Conservation (phyloP, 2,888 invertebrate genomes). For the Ectemnius cavifrons region DNA sequence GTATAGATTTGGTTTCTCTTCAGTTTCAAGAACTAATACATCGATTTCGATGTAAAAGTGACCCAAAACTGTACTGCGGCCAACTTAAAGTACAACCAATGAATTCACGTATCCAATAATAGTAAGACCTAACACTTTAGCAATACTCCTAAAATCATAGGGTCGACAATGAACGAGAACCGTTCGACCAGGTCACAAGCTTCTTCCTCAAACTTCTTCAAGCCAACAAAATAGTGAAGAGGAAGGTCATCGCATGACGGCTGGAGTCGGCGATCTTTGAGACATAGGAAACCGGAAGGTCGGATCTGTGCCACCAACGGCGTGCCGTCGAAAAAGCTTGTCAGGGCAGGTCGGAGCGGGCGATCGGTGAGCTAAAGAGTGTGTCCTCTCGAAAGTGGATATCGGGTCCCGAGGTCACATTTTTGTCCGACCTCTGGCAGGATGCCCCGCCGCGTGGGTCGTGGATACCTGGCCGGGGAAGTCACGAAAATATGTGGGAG, state of each 20-base stretch:
- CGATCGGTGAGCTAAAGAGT: conserved; percentile 8
- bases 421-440: conserved; percentile 35
- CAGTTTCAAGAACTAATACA: no score
- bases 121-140: no score
- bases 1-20: no score
- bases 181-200: no score
- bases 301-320: conserved; percentile 29
- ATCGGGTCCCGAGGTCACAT: conserved; percentile 27
- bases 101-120: no score
- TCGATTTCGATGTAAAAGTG: no score
- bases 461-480: conserved; percentile 49
- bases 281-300: conserved; percentile 24
- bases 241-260: neutral
- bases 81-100: no score
- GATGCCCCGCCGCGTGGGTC: conserved; percentile 44
- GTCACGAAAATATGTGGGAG: conserved; percentile 58
- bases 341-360: conserved; percentile 6
- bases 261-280: conserved; percentile 3
- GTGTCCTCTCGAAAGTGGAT: conserved; percentile 35
- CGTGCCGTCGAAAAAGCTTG: conserved; percentile 35
- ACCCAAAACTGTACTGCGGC: no score
- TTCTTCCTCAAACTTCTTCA: no score
- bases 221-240: no score
- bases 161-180: no score
- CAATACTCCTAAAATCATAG: no score